A percentile compares a stretch with the other conserved stretches of the same genome.
These are phyloP conservation scores for Gandaritis pyraliata DNA, from an alignment of 2,888 invertebrate genomes.

Conservation along the genomic window DNA sequence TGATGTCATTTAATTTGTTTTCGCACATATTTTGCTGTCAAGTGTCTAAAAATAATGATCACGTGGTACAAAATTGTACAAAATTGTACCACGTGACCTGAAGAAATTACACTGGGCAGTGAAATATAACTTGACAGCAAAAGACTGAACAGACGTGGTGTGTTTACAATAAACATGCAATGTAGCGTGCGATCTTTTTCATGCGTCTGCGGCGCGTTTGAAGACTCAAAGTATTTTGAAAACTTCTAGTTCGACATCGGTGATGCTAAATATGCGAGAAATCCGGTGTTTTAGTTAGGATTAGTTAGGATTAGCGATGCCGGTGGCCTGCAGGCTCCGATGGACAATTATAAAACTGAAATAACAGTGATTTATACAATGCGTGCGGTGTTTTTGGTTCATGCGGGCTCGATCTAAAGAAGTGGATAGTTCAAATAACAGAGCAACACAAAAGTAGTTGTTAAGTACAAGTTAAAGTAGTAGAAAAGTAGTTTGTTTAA, in stretches of 20 bases:
- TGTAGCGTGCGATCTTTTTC: conserved; percentile 40
- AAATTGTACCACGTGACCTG: too few species aligned
- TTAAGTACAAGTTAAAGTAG: too few species aligned
- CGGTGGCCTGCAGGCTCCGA: conserved; percentile 57
- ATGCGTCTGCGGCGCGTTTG: conserved; percentile 43
- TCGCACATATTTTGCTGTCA: too few species aligned
- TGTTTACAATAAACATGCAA: conserved; percentile 46
- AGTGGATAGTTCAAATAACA: conserved; percentile 1
- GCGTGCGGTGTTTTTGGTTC: conserved; percentile 35
- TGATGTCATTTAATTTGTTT: too few species aligned
- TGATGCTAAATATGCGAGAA: conserved; percentile 45
- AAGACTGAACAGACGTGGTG: conserved; percentile 30
- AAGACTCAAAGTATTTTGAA: conserved; percentile 51
- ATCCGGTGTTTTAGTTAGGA: conserved; percentile 50
- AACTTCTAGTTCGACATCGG: conserved; percentile 44
- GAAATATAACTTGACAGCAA: too few species aligned
- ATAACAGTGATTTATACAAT: conserved; percentile 49
- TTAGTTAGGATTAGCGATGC: conserved; percentile 48
- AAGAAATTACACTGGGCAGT: too few species aligned
- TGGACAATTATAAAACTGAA: conserved; percentile 42
- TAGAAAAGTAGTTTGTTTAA: too few species aligned
- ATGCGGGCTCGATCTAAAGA: conserved; percentile 38
- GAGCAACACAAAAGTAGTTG: too few species aligned
- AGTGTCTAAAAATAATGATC: too few species aligned
- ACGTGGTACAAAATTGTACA: too few species aligned